A percentile compares a stretch with the other conserved stretches of the same genome.
Conservation (phyloP, 2,113 vertebrate genomes). For the Naja naja region DNA sequence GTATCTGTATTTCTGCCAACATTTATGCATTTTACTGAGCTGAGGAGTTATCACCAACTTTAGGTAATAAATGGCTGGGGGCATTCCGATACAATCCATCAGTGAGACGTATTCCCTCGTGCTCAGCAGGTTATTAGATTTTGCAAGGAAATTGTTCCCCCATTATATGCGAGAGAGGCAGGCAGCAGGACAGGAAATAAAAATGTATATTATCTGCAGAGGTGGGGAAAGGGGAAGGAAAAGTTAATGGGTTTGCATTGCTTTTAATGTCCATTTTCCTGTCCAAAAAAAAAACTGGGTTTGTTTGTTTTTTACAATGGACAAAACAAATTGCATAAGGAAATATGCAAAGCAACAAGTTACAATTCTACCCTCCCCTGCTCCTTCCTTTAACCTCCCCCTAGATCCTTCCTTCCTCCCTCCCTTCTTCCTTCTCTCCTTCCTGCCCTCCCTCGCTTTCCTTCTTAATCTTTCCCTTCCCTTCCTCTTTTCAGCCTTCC, state of each 20-base stretch:
- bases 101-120: conserved; percentile 30
- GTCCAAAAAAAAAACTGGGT: background rate
- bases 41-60: conserved; percentile 18
- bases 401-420: background rate
- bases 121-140: conserved; percentile 41
- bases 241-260: background rate
- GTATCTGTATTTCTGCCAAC: conserved; percentile 41
- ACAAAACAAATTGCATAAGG: background rate
- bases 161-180: conserved; percentile 14
- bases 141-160: conserved; percentile 27
- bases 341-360: background rate
- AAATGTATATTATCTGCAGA: conserved; percentile 9
- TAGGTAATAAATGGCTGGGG: conserved; percentile 51
- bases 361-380: background rate
- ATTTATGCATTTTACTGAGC: conserved; percentile 61
- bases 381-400: background rate
- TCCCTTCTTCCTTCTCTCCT: background rate
- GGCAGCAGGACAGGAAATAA: background rate
- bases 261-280: background rate
- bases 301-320: background rate
- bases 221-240: background rate
- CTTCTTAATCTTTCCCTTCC: background rate
- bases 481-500: background rate
- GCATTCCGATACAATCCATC: conserved; percentile 52
- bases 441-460: background rate